phyloP scores from a whole-genome alignment of 2,888 invertebrate genomes.

The Callinectes sapidus region DNA sequence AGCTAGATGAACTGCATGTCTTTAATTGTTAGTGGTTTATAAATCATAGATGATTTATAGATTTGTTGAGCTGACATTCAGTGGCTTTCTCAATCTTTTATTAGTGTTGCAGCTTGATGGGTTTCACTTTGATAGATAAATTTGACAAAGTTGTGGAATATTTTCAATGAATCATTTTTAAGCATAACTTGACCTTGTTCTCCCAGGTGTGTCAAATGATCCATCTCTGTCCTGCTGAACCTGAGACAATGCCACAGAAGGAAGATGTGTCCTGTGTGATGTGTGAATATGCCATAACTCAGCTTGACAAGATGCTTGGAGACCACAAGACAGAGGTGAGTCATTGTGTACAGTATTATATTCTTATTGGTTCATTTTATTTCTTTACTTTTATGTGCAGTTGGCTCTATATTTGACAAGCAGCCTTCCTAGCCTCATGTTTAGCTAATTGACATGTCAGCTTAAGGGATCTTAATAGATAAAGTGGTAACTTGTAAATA shows the following conservation, averaged over 20 bases:
- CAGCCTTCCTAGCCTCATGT: too few relatives aligned
- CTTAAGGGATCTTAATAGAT: too few relatives aligned
- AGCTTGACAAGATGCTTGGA: conserved; percentile 70
- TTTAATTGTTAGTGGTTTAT: too few relatives aligned
- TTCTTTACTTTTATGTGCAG: too few relatives aligned
- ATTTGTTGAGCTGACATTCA: not conserved
- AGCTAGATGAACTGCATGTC: not conserved
- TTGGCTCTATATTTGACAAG: too few relatives aligned
- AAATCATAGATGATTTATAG: not conserved
- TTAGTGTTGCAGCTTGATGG: not conserved
- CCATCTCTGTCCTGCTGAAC: conserved; percentile 62
- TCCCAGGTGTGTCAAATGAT: conserved; percentile 69
- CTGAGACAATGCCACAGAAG: not conserved
- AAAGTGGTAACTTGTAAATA: too few relatives aligned
- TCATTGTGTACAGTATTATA: not conserved
- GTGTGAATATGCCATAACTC: conserved; percentile 72
- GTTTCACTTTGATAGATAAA: not conserved
- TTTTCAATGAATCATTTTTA: not conserved
- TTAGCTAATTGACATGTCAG: too few relatives aligned
- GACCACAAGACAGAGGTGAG: conserved; percentile 69
- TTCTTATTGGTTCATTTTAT: not conserved
- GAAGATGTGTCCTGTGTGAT: conserved; percentile 69
- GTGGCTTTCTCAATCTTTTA: not conserved
- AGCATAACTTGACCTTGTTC: not conserved
- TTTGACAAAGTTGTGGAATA: not conserved